These are phyloP conservation scores for Lepeophtheirus salmonis DNA, from an alignment of 1,140 invertebrate genomes.

Conservation along the genomic window DNA sequence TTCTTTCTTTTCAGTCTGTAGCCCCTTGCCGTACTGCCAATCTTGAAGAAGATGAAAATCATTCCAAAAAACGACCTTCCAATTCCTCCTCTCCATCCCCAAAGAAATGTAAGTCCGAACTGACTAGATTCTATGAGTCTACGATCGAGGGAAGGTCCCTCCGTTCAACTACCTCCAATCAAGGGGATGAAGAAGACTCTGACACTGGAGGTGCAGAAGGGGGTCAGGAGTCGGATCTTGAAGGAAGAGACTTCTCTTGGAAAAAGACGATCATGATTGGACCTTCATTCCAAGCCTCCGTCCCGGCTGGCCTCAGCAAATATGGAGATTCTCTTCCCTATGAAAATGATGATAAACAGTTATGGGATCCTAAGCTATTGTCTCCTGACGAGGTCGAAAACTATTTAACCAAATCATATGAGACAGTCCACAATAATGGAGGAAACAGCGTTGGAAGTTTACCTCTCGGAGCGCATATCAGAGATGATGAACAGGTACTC, in stretches of 20 bases:
- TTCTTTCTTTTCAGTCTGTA: conserved; percentile 10
- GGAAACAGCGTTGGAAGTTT: conserved; percentile 38
- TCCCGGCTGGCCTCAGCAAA: conserved; percentile 70
- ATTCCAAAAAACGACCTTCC: neutral
- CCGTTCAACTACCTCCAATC: conserved; percentile 20
- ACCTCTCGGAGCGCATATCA: conserved; percentile 53
- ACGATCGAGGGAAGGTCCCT: conserved; percentile 12
- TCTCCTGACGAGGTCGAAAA: conserved; percentile 53
- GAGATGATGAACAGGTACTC: conserved; percentile 72
- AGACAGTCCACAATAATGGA: conserved; percentile 27
- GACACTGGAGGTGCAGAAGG: conserved; percentile 50
- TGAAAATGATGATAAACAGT: conserved; percentile 83
- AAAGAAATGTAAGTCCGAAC: conserved; percentile 18
- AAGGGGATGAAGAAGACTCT: conserved; percentile 52
- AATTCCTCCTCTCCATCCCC: neutral
- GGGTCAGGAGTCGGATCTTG: conserved; percentile 20
- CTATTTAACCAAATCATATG: conserved; percentile 51
- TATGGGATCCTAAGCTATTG: conserved; percentile 70
- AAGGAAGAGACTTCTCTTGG: conserved; percentile 23
- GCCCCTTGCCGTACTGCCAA: neutral
- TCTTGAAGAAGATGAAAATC: no score
- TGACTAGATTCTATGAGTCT: conserved; percentile 17
- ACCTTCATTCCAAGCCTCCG: conserved; percentile 62
- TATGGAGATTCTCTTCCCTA: conserved; percentile 62
- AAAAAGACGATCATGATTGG: conserved; percentile 78